These are phyloP conservation scores for Hozukius guyotensis DNA, from an alignment of 2,797 vertebrate species.

Conservation along the genomic window DNA sequence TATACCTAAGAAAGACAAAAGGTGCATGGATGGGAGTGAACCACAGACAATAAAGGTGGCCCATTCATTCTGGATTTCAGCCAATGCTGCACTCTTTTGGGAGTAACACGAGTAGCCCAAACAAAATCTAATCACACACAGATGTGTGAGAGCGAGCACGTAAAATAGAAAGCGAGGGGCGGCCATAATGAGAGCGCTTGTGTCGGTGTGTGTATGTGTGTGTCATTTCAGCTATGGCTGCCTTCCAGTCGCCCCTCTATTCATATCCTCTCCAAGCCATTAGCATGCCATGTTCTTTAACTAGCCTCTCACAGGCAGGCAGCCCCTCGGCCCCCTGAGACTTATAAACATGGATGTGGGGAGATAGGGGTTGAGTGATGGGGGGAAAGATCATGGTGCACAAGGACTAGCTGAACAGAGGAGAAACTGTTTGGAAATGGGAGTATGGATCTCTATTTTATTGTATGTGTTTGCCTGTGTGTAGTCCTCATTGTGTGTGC, in stretches of 20 bases:
- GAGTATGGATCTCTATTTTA: not conserved
- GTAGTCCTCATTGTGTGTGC: conserved; percentile 12
- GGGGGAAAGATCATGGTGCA: not conserved
- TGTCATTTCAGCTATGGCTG: conserved; percentile 67
- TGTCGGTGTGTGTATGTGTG: conserved; percentile 13
- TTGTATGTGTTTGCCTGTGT: not conserved
- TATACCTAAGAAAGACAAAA: not conserved
- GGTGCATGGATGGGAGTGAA: not conserved
- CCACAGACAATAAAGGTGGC: conserved; percentile 22
- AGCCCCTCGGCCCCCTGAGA: conserved; percentile 40
- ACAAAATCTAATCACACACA: conserved; percentile 55
- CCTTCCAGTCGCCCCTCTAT: conserved; percentile 67
- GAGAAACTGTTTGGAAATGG: conserved; percentile 12
- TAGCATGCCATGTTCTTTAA: conserved; percentile 74
- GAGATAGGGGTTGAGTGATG: conserved; percentile 28
- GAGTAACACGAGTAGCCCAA: conserved; percentile 40
- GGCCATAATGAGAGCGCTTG: conserved; percentile 42
- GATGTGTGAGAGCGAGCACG: conserved; percentile 43
- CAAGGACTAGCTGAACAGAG: conserved; percentile 14
- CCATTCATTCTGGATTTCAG: conserved; percentile 32
- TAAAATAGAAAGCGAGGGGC: conserved; percentile 38
- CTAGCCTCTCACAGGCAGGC: conserved; percentile 58
- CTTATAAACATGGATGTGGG: conserved; percentile 62
- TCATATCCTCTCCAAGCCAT: conserved; percentile 65
- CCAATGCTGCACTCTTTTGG: conserved; percentile 23